Conservation (phyloP, 2,888 invertebrate genomes). For the Drosophila koepferae region DNA sequence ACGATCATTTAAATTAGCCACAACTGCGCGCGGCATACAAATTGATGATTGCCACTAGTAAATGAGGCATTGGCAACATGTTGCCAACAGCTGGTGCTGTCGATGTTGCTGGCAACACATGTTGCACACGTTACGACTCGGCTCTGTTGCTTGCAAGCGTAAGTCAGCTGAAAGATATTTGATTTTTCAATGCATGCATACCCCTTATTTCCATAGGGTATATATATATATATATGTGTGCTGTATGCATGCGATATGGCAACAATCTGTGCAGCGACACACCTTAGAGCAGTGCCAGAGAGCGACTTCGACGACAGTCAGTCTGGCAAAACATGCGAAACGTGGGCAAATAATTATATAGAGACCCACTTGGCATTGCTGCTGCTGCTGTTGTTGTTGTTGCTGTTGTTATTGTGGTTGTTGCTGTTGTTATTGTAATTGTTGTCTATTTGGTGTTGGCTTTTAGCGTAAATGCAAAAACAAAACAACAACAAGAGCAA, state of each 20-base stretch:
- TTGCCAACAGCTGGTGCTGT: slow-evolving; percentile 64
- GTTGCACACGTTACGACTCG: slow-evolving; percentile 59
- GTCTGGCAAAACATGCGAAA: slow-evolving; percentile 77
- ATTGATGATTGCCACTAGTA: slow-evolving; percentile 60
- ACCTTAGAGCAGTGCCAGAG: slow-evolving; percentile 47
- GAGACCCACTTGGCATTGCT: slow-evolving; percentile 61
- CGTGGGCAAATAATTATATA: slow-evolving; percentile 77
- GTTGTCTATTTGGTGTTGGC: slow-evolving; percentile 79
- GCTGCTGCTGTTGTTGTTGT: slow-evolving; percentile 30
- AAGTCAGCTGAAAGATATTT: neutral
- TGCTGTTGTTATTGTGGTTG: slow-evolving; percentile 48
- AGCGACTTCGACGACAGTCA: slow-evolving; percentile 69
- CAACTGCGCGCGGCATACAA: slow-evolving; percentile 62
- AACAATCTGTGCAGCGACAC: slow-evolving; percentile 41
- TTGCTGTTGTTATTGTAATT: slow-evolving; percentile 66
- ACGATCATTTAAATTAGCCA: slow-evolving; percentile 72
- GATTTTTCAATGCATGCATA: neutral
- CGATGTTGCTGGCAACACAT: slow-evolving; percentile 51
- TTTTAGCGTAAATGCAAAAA: slow-evolving; percentile 74
- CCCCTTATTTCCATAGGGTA: slow-evolving; percentile 10
- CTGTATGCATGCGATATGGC: neutral
- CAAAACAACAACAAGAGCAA: slow-evolving; percentile 37
- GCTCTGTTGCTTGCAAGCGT: too few species aligned
- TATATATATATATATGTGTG: neutral
- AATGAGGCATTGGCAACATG: slow-evolving; percentile 69